Evolutionary conservation across 2,113 vertebrate genomes (phyloP), one percentile per base, ranked within the genome.

Genomic region (Carlito syrichta): DNA sequence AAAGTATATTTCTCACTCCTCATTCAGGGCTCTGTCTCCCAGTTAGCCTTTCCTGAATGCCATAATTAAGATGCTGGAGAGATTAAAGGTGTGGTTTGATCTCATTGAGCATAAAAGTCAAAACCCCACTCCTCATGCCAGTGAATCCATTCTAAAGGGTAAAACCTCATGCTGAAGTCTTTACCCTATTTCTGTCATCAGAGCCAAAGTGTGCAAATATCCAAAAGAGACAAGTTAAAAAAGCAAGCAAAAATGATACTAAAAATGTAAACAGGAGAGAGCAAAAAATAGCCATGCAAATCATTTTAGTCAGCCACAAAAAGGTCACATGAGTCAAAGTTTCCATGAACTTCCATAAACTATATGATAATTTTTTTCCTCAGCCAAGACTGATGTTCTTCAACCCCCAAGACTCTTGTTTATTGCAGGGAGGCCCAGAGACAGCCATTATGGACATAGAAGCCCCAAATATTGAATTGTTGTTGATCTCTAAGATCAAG

Each of bases 211-310:
- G 92, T 50, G 82, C 78, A 94, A 91, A 97, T 66, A 74, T 94
- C 60, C 96, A 96, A 94, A 96, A 85, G 58, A 97, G n/a, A n/a
- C 84, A 98, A 95, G 60, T 95, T 89, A 92, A 84, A 97, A 79
- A 97, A 86, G 22, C 30, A 94, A 60, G 12, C 25, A 83, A 92
- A 96, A 96, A 97, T 66, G 11, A 56, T 60, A 93, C 66, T 85
- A 96, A 98, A 89, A 98, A 98, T 98, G 94, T 98, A 98, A 99
- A 98, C 96, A 97, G 71, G 87, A 97, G 88, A 95, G 94, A 98
- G 97, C 92, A 97, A 98, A 95, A 98, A 98, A 98, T 96, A 98
- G 93, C 86, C 87, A 96, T 95, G 97, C 78, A 98, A 97, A 98
- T 98, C 97, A 91, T 85, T 95, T 98, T 98, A 96, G 97, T 98